phyloP scores from a whole-genome alignment of 2,113 vertebrate genomes.

The Anas platyrhynchos region DNA sequence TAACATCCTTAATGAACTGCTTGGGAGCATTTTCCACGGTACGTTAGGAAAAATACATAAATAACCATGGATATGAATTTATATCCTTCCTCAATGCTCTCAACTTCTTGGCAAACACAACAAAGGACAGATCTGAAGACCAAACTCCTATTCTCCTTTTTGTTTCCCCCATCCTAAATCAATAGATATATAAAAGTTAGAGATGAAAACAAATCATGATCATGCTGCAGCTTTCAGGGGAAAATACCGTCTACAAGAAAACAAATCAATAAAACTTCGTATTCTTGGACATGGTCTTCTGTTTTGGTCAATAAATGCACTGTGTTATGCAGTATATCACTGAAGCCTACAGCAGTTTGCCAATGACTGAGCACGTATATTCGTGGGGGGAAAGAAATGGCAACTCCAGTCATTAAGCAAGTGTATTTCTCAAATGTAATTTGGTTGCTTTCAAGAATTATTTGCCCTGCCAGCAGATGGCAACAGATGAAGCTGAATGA shows the following conservation, averaged over 20 bases:
- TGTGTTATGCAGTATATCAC: conserved; percentile 33
- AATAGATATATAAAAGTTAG: conserved; percentile 53
- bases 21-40: rapidly evolving
- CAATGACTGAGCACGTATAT: background rate
- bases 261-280: conserved; percentile 69
- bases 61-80: background rate
- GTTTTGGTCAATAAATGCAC: conserved; percentile 67
- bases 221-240: conserved; percentile 28
- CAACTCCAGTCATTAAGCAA: background rate
- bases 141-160: conserved; percentile 35
- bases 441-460: background rate
- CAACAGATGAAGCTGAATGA: background rate
- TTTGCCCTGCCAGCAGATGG: background rate
- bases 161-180: background rate
- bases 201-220: conserved; percentile 68
- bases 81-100: conserved; percentile 3
- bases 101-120: conserved; percentile 8
- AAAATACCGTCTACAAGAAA: conserved; percentile 54
- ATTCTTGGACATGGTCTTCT: conserved; percentile 44
- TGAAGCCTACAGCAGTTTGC: background rate
- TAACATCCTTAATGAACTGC: conserved; percentile 8
- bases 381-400: background rate
- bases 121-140: conserved; percentile 28
- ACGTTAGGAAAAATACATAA: background rate
- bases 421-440: background rate